A percentile compares a stretch with the other conserved stretches of the same genome.
These are phyloP conservation scores for Venusia cambrica DNA, from an alignment of 2,888 invertebrate species.

Conservation along the genomic window DNA sequence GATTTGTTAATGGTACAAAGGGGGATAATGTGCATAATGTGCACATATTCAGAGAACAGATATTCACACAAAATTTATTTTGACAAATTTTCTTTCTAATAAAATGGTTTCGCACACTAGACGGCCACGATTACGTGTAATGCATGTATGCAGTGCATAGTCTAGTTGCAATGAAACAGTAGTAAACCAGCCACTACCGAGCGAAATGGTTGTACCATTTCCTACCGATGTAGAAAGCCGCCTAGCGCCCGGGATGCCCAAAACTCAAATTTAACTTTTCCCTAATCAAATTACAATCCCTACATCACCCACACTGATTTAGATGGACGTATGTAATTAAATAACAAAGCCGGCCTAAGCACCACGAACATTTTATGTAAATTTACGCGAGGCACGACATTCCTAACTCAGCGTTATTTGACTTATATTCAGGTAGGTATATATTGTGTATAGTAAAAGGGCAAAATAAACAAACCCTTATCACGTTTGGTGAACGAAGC, in stretches of 20 bases:
- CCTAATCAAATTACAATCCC: slow-evolving; percentile 16
- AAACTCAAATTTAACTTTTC: slow-evolving; percentile 4
- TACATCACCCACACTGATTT: slow-evolving; percentile 38
- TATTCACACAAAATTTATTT: no score
- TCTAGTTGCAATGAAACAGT: no score
- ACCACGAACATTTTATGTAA: slow-evolving; percentile 44
- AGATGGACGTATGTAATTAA: slow-evolving; percentile 50
- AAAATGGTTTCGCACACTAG: no score
- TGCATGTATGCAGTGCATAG: no score
- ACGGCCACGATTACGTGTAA: no score
- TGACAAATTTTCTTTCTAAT: no score
- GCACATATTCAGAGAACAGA: no score
- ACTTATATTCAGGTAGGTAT: slow-evolving; percentile 8
- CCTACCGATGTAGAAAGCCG: not conserved
- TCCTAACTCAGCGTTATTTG: slow-evolving; percentile 39
- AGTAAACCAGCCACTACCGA: no score
- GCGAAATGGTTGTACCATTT: no score
- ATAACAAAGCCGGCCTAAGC: slow-evolving; percentile 40
- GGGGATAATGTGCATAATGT: no score
- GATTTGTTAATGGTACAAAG: no score
- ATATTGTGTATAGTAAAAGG: slow-evolving; percentile 3
- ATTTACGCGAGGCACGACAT: slow-evolving; percentile 42
- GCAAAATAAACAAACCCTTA: slow-evolving; percentile 37
- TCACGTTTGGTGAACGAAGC: slow-evolving; percentile 32
- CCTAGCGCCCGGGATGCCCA: not conserved